phyloP scores from a whole-genome alignment of 2,113 vertebrate genomes.

The Mus pahari region DNA sequence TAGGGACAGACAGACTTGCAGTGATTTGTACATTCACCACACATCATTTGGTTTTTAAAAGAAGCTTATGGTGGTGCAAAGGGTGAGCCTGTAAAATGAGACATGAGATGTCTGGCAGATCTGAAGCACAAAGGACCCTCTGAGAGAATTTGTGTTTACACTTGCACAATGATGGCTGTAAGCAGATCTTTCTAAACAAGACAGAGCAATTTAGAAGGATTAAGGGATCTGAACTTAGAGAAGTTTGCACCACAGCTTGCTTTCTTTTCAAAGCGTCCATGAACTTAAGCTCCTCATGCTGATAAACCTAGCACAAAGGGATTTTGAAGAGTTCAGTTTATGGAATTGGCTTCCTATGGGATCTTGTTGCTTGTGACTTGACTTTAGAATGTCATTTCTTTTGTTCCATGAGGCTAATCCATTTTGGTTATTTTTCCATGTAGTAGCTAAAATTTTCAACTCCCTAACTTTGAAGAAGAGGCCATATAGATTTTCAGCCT shows the following conservation, averaged over 20 bases:
- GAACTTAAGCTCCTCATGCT: slow-evolving; percentile 70
- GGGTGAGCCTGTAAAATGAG: slow-evolving; percentile 83
- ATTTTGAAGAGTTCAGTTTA: slow-evolving; percentile 63
- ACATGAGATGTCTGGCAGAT: slow-evolving; percentile 83
- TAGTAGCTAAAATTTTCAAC: slow-evolving; percentile 32
- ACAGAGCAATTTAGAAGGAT: slow-evolving; percentile 81
- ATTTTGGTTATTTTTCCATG: slow-evolving; percentile 57
- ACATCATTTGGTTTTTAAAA: slow-evolving; percentile 40
- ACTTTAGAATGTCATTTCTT: slow-evolving; percentile 53
- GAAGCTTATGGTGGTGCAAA: slow-evolving; percentile 50
- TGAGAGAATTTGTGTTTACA: slow-evolving; percentile 82
- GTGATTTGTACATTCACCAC: slow-evolving; percentile 9
- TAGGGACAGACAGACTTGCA: slow-evolving; percentile 75
- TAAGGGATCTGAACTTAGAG: slow-evolving; percentile 72
- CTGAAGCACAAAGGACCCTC: slow-evolving; percentile 61
- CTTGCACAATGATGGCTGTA: slow-evolving; percentile 74
- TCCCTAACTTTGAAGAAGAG: background rate
- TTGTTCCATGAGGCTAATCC: slow-evolving; percentile 45
- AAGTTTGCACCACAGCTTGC: slow-evolving; percentile 62
- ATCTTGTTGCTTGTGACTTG: slow-evolving; percentile 40
- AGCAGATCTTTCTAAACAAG: slow-evolving; percentile 82
- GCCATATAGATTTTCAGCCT: background rate
- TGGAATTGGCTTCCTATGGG: slow-evolving; percentile 6
- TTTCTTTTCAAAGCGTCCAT: slow-evolving; percentile 57
- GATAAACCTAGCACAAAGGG: slow-evolving; percentile 74